phyloP scores from a whole-genome alignment of 2,888 invertebrate genomes.

The Eilema depressum region DNA sequence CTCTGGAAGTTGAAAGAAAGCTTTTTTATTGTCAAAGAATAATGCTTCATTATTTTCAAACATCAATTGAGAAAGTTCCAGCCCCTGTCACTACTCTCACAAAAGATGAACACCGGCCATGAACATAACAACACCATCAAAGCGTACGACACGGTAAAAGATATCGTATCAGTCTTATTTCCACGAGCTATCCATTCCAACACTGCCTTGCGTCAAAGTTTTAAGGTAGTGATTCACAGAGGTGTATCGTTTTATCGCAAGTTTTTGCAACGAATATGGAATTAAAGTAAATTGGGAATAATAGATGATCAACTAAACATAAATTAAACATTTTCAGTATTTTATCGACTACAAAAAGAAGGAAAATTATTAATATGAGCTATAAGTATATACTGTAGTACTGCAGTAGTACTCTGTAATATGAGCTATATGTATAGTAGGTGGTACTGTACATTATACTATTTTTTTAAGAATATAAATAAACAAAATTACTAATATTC shows the following conservation, averaged over 20 bases:
- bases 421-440: no score
- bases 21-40: neutral
- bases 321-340: no score
- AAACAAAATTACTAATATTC: no score
- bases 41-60: slow-evolving; percentile 1
- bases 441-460: no score
- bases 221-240: neutral
- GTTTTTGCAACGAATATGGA: neutral
- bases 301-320: no score
- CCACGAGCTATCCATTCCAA: neutral
- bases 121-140: neutral
- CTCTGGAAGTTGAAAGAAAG: neutral
- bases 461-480: no score
- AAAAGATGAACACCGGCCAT: neutral
- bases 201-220: neutral
- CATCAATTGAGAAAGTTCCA: slow-evolving; percentile 1
- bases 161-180: neutral
- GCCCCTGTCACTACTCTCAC: neutral
- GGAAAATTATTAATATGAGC: no score
- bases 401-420: no score
- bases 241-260: neutral
- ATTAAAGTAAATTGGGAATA: no score
- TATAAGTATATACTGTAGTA: no score
- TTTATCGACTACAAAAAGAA: no score
- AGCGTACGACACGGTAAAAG: neutral